These are phyloP conservation scores for Andrena hattorfiana DNA, from an alignment of 2,888 invertebrate species.

Conservation along the genomic window DNA sequence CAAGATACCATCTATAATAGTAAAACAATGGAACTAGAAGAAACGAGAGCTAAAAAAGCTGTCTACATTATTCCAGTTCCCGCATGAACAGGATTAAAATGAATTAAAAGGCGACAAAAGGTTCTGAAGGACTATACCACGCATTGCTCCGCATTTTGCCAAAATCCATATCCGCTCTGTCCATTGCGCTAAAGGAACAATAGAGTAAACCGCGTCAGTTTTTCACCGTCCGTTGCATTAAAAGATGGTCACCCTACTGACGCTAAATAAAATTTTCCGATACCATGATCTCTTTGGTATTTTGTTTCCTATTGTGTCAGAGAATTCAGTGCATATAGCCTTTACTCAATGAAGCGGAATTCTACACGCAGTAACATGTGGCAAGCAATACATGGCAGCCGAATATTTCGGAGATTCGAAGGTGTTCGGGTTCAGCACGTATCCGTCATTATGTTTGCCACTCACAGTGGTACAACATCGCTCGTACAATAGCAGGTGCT, in stretches of 20 bases:
- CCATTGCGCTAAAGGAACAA: constrained; percentile 41
- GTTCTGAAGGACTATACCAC: not conserved
- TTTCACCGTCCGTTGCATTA: constrained; percentile 12
- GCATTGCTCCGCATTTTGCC: not conserved
- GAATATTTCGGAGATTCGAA: constrained; percentile 12
- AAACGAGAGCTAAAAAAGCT: not conserved
- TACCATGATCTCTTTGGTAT: not conserved
- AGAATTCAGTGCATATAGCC: not conserved
- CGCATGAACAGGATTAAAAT: not conserved
- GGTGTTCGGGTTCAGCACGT: constrained; percentile 13
- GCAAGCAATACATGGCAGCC: not conserved
- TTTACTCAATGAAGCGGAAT: not conserved
- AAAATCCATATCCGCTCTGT: constrained; percentile 16
- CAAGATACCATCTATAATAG: no score
- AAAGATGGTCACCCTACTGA: constrained; percentile 26
- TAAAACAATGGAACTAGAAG: not conserved
- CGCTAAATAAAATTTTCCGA: constrained; percentile 38
- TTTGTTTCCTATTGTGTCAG: not conserved
- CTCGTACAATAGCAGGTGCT: not conserved
- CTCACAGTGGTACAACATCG: not conserved
- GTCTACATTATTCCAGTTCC: not conserved
- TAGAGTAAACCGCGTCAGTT: constrained; percentile 1
- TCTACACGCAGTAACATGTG: not conserved
- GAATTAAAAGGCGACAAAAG: not conserved
- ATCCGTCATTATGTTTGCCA: constrained; percentile 18